Percentiles rank a stretch among this genome's conserved stretches.
phyloP scores from a whole-genome alignment of 2,113 vertebrate genomes.

The Nibea albiflora region DNA sequence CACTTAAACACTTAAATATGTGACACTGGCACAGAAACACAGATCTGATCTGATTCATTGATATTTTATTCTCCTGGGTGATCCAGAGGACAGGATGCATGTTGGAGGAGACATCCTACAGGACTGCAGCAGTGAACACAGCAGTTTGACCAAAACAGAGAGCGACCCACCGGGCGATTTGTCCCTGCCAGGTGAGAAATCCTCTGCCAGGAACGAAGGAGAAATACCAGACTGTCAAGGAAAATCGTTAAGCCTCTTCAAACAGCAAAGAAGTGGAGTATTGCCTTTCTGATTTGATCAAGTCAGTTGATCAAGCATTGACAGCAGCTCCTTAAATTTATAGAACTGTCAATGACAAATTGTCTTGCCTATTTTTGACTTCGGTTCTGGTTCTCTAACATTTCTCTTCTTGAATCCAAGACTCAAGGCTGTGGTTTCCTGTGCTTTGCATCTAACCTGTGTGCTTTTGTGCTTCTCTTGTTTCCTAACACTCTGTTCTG shows the following conservation, averaged over 20 bases:
- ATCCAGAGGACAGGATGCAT: constrained; percentile 85
- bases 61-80: not conserved
- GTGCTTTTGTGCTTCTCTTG: constrained; percentile 59
- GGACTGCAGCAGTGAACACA: constrained; percentile 88
- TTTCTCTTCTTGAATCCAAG: constrained; percentile 39
- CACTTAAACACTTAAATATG: not conserved
- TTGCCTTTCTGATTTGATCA: not conserved
- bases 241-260: not conserved
- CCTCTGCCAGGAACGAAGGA: not conserved
- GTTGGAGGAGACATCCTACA: constrained; percentile 87
- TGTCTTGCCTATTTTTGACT: not conserved
- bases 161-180: constrained; percentile 84
- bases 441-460: constrained; percentile 74
- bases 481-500: constrained; percentile 65
- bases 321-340: not conserved
- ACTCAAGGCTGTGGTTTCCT: constrained; percentile 23
- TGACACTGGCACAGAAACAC: not conserved
- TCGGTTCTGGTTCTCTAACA: constrained; percentile 17
- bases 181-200: constrained; percentile 87
- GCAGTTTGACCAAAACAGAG: constrained; percentile 84
- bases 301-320: not conserved
- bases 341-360: not conserved
- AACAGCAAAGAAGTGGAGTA: not conserved
- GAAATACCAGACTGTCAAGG: not conserved
- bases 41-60: not conserved